phyloP scores from a whole-genome alignment of 2,888 invertebrate species.

The Ctenicera cuprea region DNA sequence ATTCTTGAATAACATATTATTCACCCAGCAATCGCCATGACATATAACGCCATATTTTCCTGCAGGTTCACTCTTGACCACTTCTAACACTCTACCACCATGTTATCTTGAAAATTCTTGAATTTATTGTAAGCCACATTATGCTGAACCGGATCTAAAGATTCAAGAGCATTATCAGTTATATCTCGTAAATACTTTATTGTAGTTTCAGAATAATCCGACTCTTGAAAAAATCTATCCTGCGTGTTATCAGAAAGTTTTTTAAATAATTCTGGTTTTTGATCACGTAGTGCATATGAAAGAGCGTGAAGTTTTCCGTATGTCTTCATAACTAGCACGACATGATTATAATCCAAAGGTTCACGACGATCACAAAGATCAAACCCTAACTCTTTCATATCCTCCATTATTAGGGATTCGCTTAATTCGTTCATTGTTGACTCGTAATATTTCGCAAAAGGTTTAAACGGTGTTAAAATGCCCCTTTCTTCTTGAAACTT shows the following conservation, averaged over 20 bases:
- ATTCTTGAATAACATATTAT: constrained; percentile 60
- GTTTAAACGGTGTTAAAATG: constrained; percentile 49
- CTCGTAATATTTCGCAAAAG: constrained; percentile 48
- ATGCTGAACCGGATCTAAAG: constrained; percentile 39
- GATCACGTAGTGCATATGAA: constrained; percentile 60
- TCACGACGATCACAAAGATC: constrained; percentile 39
- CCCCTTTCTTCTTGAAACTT: constrained; percentile 56
- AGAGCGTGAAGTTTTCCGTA: constrained; percentile 63
- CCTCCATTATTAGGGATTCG: constrained; percentile 58
- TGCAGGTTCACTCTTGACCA: background rate
- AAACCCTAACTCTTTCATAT: constrained; percentile 57
- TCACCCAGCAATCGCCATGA: constrained; percentile 58
- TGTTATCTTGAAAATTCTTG: constrained; percentile 36
- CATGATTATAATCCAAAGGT: constrained; percentile 60
- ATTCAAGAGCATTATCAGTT: background rate
- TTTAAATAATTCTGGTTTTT: constrained; percentile 55
- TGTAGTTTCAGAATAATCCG: background rate
- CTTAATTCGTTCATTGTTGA: constrained; percentile 48
- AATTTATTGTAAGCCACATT: constrained; percentile 40
- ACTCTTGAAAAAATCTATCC: background rate
- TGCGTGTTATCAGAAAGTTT: constrained; percentile 40
- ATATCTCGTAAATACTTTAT: background rate
- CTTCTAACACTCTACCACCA: background rate
- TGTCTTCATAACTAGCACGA: constrained; percentile 58
- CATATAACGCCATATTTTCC: constrained; percentile 58